These are phyloP conservation scores for Cataglyphis altisquamis DNA, from an alignment of 2,888 invertebrate species.

Conservation along the genomic window DNA sequence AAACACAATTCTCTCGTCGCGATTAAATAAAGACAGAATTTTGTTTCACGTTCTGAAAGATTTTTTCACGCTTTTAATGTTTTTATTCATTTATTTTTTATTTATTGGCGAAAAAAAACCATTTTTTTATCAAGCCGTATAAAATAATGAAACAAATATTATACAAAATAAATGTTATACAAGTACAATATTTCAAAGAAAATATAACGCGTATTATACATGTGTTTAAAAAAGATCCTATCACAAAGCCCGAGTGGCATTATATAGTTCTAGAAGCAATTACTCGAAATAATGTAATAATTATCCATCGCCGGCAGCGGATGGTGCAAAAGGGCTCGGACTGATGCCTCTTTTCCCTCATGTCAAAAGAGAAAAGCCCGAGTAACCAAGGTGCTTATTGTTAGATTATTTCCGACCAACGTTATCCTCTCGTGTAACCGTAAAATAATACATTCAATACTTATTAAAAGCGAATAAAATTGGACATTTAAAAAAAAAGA, in stretches of 20 bases:
- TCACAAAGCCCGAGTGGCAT: background rate
- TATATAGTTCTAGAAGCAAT: slow-evolving; percentile 6
- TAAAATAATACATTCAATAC: background rate
- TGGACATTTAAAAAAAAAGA: background rate
- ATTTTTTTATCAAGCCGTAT: background rate
- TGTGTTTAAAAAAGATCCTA: background rate
- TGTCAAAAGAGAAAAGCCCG: background rate
- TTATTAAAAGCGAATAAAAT: background rate
- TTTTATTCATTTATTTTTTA: background rate
- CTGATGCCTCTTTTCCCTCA: background rate
- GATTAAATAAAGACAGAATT: background rate
- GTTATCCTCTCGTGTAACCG: background rate
- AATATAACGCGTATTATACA: background rate
- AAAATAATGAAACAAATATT: background rate
- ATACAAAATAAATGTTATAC: slow-evolving; percentile 2
- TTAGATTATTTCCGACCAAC: slow-evolving; percentile 6
- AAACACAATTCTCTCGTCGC: background rate
- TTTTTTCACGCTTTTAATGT: background rate
- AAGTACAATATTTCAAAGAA: background rate
- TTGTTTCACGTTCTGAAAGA: background rate
- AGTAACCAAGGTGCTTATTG: background rate
- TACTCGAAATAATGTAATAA: slow-evolving; percentile 50
- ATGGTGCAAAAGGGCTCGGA: background rate
- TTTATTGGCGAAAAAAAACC: background rate
- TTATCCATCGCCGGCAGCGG: slow-evolving; percentile 13